Percentiles rank a stretch among this genome's conserved stretches.
Conservation (phyloP, 2,113 vertebrate species). For the Mus musculus region GRCm39 chr3:49187501-49188000, state of each 20-base stretch:
- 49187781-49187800: neutral
- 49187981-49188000: too few relatives aligned
- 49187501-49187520: neutral
- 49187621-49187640: neutral
- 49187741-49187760: too few relatives aligned
- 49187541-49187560: neutral
- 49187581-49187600: neutral
- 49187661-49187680: neutral
- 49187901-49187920: too few relatives aligned
- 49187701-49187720: neutral
- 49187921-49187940: too few relatives aligned
- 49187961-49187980: too few relatives aligned
- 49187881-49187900: neutral
- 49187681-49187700: neutral
- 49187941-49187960: too few relatives aligned
- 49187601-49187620: neutral
- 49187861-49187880: neutral
- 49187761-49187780: neutral
- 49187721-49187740: too few relatives aligned
- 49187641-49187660: too few relatives aligned
- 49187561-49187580: neutral
- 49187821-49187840: neutral
- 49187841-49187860: neutral
- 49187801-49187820: neutral
- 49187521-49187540: neutral